phyloP scores from a whole-genome alignment of 2,888 invertebrate species.

The Pristionchus maxplancki region DNA sequence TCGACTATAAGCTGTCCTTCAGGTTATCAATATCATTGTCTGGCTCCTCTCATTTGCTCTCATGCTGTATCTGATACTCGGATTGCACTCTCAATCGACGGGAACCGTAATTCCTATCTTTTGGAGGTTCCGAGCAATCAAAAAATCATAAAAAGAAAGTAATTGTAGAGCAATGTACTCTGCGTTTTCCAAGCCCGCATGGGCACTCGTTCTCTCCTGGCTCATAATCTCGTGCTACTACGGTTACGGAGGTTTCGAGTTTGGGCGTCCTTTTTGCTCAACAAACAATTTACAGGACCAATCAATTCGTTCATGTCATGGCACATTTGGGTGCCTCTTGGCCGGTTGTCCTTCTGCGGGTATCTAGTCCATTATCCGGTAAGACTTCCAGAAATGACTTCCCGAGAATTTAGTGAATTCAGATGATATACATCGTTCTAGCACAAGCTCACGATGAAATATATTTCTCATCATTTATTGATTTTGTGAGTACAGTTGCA shows the following conservation, averaged over 20 bases:
- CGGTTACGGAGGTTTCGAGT: constrained; percentile 56
- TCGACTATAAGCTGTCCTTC: too few relatives aligned
- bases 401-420: neutral
- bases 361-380: constrained; percentile 57
- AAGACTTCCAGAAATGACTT: too few relatives aligned
- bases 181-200: constrained; percentile 54
- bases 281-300: constrained; percentile 40
- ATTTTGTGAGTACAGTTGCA: neutral
- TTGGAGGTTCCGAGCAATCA: neutral
- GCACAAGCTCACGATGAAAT: neutral
- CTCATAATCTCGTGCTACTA: constrained; percentile 61
- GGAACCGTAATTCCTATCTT: neutral
- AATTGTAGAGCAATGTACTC: constrained; percentile 55
- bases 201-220: constrained; percentile 58
- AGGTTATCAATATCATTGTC: constrained; percentile 30
- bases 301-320: constrained; percentile 62
- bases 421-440: neutral
- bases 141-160: neutral
- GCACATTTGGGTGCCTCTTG: constrained; percentile 61
- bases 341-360: constrained; percentile 57
- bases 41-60: constrained; percentile 45
- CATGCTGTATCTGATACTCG: constrained; percentile 45
- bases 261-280: too few relatives aligned
- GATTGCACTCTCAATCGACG: constrained; percentile 31
- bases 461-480: neutral